Evolutionary conservation across 35 echinoderm and acorn worm genomes (phyloP).

Genomic region (Nesometra sesokonis): DNA sequence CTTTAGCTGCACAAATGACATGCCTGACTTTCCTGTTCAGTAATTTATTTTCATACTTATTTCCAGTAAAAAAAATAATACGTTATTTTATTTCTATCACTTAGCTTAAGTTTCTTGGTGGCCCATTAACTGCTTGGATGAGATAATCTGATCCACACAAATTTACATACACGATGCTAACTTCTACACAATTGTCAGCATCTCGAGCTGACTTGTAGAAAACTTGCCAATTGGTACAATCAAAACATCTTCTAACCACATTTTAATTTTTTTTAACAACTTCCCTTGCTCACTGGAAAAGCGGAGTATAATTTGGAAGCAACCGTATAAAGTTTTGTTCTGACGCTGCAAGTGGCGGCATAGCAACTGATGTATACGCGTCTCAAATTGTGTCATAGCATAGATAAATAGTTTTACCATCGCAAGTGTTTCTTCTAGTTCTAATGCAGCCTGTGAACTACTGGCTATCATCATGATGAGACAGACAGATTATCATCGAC

Average conservation of each 20-base stretch:
- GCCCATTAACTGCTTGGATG: not conserved
- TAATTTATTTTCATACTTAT: no score
- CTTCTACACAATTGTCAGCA: not conserved
- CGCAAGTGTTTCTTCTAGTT: not conserved
- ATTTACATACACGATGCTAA: not conserved
- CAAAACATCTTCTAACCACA: slow-evolving; percentile 20
- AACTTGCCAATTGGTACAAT: slow-evolving; percentile 15
- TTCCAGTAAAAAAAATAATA: no score
- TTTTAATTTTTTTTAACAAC: not conserved
- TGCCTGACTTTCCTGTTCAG: no score
- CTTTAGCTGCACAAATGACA: no score
- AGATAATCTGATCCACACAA: not conserved
- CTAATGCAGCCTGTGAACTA: not conserved
- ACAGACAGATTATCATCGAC: no score
- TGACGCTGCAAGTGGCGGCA: slow-evolving; percentile 5
- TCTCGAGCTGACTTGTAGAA: not conserved
- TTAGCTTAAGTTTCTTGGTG: slow-evolving; percentile 10
- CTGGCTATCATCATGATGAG: no score
- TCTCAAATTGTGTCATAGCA: not conserved
- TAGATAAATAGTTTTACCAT: not conserved
- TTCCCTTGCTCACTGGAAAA: not conserved
- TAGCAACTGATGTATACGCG: not conserved
- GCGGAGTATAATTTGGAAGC: not conserved
- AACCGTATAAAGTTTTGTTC: slow-evolving; percentile 26
- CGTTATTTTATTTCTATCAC: no score